Evolutionary conservation across 2,113 vertebrate genomes (phyloP), one percentile per base, ranked within the genome.

Genomic region (Gnathonemus longibarbis): DNA sequence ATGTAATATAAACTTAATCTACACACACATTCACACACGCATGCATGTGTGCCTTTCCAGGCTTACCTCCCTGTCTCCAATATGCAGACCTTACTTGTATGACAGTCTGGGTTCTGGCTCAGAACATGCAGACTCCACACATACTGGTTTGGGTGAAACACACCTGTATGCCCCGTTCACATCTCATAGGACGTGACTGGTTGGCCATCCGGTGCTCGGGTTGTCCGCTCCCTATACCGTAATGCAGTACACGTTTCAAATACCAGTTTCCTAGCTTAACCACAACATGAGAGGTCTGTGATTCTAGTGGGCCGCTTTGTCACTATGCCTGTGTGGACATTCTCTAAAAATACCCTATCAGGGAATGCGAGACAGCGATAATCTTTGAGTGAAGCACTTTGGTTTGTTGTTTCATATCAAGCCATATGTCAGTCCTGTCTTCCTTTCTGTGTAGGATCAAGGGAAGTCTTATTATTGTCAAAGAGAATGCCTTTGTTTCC

Each of bases 41-140:
- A 39, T 8, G 77, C 11, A 15, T 45, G 88, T 53, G n/a, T 49
- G 45, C 90, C 88, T 56, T 90, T 50, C 15, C 62, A 90, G 87
- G 74, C 70, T 3, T n/a, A 86, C 50, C 70, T 88, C 24, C 80
- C 80, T 4, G 6, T 35, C 80, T 17, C 80, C 24, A 42, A 24
- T 24, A 83, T 21, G 15, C 77, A 27, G n/a, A 11, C 8, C 9
- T 9, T 27, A 27, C 58, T 66, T n/a, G 9, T 66, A 27, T 66
- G 8, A 62, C 58, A n/a, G 70, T 35, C 70, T 35, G 2, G 11
- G 3, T 77, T 39, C 70, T 77, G 35, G 31, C 70, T 39, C 5
- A 19, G 15, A 35, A 77, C 35, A 39, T 77, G 70, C 11, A 77
- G 31, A 39, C 11, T 35, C 1, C 15, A 31, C 8, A 66, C 62